Conservation (phyloP, 2,888 invertebrate genomes). For the Anthophora plumipes region DNA sequence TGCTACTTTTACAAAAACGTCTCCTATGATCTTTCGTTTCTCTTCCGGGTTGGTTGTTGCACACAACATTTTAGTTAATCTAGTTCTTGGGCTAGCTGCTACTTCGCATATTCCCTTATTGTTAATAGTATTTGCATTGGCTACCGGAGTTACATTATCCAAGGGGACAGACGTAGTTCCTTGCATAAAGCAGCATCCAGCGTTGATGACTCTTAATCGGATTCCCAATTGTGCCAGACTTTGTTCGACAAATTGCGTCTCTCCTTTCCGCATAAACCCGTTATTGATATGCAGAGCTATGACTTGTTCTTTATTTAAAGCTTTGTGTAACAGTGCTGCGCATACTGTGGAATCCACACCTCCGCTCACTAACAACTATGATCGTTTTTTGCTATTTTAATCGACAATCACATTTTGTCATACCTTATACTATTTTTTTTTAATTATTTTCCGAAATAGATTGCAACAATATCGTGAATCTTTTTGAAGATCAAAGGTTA, state of each 20-base stretch:
- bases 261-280: constrained; percentile 99
- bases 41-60: constrained; percentile 97
- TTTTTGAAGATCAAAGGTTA: background rate
- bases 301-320: constrained; percentile 94
- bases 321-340: constrained; percentile 96
- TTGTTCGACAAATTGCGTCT: constrained; percentile 94
- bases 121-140: constrained; percentile 82
- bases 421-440: constrained; percentile 16
- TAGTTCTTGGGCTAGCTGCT: constrained; percentile 85
- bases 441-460: constrained; percentile 19
- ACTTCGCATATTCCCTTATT: constrained; percentile 80
- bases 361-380: constrained; percentile 95
- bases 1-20: constrained; percentile 98
- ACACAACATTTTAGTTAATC: constrained; percentile 93
- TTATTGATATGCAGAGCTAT: constrained; percentile 99
- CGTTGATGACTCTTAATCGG: constrained; percentile 91
- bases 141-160: constrained; percentile 69
- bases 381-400: constrained; percentile 64
- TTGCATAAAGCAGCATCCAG: constrained; percentile 90
- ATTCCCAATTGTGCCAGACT: constrained; percentile 93
- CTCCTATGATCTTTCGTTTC: constrained; percentile 99
- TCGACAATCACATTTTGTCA: constrained; percentile 16
- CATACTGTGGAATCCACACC: constrained; percentile 99
- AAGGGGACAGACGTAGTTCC: constrained; percentile 93
- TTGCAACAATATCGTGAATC: background rate